Base-by-base conservation (phyloP, 2,888 invertebrate genomes). In the Podotricha telesiphe region DNA sequence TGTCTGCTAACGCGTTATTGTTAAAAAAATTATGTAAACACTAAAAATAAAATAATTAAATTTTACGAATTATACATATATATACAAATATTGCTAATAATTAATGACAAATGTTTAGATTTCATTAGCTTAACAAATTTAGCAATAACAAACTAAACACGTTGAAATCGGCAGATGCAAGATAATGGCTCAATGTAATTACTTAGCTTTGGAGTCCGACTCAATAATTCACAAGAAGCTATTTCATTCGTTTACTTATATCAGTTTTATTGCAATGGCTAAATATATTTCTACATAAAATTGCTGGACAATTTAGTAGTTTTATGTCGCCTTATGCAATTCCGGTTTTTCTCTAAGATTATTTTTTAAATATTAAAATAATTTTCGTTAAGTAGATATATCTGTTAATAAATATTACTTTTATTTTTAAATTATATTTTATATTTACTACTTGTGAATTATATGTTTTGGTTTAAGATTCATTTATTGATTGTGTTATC, bases 171-270 rank as follows among this genome's bases (percentile, higher is more conserved):
- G 80, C 81, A 81, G 85, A 85, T 84, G 83, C 82, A 80, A 74
- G 70, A 86, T 87, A 89, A 87, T 86, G 84, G 82, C 77, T 78
- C 78, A 75, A 83, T 82, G 87, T 88, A 89, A 90, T 90, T 88
- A 89, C 88, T 88, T 89, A 90, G 85, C 79, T 74, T 75, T 73
- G 66, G 81, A 79, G 82, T 82, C 81, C 79, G 81, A 82, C 80
- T 82, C 82, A 74, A 80, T 84, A 82, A 84, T 81, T 79, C 79
- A 80, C 78, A 79, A 81, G 74, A 77, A 79, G 77, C 75, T 74
- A 77, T 74, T 77, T 74, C 77, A 73, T 45, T 73, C 69, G 72
- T 71, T 73, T 75, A 75, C 75, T 70, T 34, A 34, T 17, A 55
- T 75, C 68, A 58, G 45, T 55, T 69, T 63, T 53, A 48, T 51